Evolutionary conservation across 2,797 vertebrate species (phyloP).

Genomic region (Synanceia verrucosa): DNA sequence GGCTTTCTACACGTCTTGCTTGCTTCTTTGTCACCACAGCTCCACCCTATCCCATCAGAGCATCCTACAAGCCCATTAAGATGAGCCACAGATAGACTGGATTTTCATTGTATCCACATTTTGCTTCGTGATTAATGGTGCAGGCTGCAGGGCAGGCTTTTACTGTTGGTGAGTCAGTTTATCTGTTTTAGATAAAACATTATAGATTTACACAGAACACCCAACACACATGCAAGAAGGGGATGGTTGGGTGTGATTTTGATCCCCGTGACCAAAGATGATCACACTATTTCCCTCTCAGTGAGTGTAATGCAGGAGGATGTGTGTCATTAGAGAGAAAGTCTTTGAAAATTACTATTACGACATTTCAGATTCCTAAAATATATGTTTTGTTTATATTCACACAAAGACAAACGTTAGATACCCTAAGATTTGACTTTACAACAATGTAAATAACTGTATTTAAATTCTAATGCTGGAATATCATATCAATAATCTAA

Average conservation of each 20-base stretch:
- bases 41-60: slow-evolving; percentile 8
- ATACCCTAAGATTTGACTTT: not conserved
- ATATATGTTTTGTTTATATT: not conserved
- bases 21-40: not conserved
- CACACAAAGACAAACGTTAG: not conserved
- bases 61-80: slow-evolving; percentile 51
- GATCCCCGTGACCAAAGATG: not conserved
- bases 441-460: not conserved
- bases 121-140: slow-evolving; percentile 49
- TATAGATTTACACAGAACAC: slow-evolving; percentile 30
- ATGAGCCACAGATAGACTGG: slow-evolving; percentile 37
- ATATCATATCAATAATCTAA: slow-evolving; percentile 5
- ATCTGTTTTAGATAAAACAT: slow-evolving; percentile 42
- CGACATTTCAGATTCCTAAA: not conserved
- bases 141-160: slow-evolving; percentile 31
- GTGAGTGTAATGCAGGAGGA: not conserved
- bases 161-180: slow-evolving; percentile 30
- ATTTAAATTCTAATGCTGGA: not conserved
- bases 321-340: not conserved
- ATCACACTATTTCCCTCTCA: not conserved
- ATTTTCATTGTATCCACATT: slow-evolving; percentile 54
- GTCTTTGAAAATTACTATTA: not conserved
- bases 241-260: slow-evolving; percentile 8
- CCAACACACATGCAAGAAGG: not conserved
- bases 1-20: not conserved